Conservation (phyloP, 2,797 vertebrate genomes). For the Holocentrus rufus region DNA sequence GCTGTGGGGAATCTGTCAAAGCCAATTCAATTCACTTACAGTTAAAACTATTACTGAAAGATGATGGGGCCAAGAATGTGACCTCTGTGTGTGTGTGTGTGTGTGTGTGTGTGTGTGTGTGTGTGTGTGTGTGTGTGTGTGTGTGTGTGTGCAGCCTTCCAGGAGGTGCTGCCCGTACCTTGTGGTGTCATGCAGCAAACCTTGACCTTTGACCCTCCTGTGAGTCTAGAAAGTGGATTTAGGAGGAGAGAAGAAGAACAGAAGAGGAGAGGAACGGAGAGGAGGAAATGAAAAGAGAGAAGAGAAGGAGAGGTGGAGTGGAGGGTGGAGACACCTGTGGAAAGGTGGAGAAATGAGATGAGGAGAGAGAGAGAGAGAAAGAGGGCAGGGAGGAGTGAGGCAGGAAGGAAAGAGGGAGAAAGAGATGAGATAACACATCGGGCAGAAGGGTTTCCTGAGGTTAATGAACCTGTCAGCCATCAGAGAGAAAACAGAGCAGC, state of each 20-base stretch:
- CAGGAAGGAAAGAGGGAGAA: background rate
- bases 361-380: background rate
- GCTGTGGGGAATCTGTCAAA: slow-evolving; percentile 36
- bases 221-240: slow-evolving; percentile 25
- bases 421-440: slow-evolving; percentile 7
- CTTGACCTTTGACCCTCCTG: slow-evolving; percentile 45
- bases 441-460: slow-evolving; percentile 48
- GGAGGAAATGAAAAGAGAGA: background rate
- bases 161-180: slow-evolving; percentile 38
- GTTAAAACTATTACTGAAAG: background rate
- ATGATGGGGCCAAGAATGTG: slow-evolving; percentile 4
- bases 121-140: slow-evolving; percentile 22
- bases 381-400: background rate
- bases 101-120: slow-evolving; percentile 29
- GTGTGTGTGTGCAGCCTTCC: slow-evolving; percentile 3
- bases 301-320: background rate
- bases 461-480: slow-evolving; percentile 67
- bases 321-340: background rate
- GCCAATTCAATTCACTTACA: slow-evolving; percentile 20
- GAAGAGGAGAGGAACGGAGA: background rate
- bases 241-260: slow-evolving; percentile 7
- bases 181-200: slow-evolving; percentile 46
- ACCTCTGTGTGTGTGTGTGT: background rate
- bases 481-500: slow-evolving; percentile 62
- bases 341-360: background rate